Evolutionary conservation across 2,797 vertebrate genomes (phyloP).

Genomic region (Eurystomus glaucurus): DNA sequence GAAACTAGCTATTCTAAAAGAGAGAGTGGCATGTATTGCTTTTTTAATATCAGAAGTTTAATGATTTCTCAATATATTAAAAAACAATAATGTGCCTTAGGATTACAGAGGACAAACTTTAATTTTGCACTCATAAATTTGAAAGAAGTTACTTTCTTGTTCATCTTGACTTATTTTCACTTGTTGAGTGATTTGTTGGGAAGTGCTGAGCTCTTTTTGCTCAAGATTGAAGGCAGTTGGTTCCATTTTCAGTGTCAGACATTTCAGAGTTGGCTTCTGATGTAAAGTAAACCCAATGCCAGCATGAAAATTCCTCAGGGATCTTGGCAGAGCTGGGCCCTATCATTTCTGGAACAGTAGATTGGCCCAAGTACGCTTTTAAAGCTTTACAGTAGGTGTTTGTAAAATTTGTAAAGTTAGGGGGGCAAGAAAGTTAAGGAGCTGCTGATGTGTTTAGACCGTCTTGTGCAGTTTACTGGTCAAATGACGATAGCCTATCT

Average conservation of each 20-base stretch:
- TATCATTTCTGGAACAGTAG: not conserved
- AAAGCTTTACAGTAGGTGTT: not conserved
- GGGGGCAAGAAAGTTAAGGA: conserved; percentile 10
- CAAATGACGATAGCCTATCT: not conserved
- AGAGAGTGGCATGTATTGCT: not conserved
- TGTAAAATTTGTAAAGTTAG: conserved; percentile 7
- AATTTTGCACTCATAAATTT: conserved; percentile 30
- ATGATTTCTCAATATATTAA: not conserved
- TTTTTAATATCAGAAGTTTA: not conserved
- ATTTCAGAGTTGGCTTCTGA: conserved; percentile 48
- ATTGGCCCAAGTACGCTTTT: not conserved
- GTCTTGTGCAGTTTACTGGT: not conserved
- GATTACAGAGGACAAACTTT: not conserved
- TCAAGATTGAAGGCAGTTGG: not conserved
- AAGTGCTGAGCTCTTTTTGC: conserved; percentile 6
- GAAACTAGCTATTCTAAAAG: conserved; percentile 2
- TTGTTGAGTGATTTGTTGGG: conserved; percentile 9
- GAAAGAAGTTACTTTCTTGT: not conserved
- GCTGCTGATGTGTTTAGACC: not conserved
- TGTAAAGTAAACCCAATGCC: not conserved
- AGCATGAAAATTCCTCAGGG: conserved; percentile 1
- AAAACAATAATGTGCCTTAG: not conserved
- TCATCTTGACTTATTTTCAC: conserved; percentile 16
- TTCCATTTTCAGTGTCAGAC: conserved; percentile 59
- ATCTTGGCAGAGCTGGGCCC: conserved; percentile 55